Base-by-base conservation (phyloP, 2,113 vertebrate genomes). In the Dipodomys spectabilis region DNA sequence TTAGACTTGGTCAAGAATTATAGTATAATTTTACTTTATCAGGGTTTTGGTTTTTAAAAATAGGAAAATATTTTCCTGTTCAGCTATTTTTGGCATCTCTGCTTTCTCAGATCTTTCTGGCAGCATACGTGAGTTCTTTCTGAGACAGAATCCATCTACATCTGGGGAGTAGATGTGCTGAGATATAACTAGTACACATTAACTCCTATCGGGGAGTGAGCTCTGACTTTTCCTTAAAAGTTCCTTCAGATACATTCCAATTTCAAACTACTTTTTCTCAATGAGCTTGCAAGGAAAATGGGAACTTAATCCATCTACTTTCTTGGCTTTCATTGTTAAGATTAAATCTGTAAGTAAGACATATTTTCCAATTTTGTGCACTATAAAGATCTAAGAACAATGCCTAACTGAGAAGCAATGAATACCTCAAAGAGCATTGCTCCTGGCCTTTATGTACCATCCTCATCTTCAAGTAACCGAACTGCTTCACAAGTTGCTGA, bases 31-130 rank as follows among this genome's bases (percentile, higher is more conserved):
- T 78, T 49, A 81, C 20, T 39, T 67, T 84, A 93, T 62, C 44
- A 20, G 86, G 69, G 57, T 72, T 86, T 35, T 28, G 84, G 65
- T 68, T 74, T 71, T 90, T 49, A 49, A 80, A 80, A 88, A 94
- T 32, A 91, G 78, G 44, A 83, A 13, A 90, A 53, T 74, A 89
- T 86, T 86, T 94, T 53, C 68, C 83, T 86, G 62, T 53, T 82
- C 32, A 64, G 23, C 75, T 86, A 75, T 79, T 93, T 95, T 68
- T 90, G 25, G 25, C 49, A 92, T 60, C 62, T 79, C 80, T 60
- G 62, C 27, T 94, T 71, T 92, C 72, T 83, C 35, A 65, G 53
- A 71, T 25, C 27, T 81, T 45, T 69, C n/a, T 80, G 62, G 75
- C 18, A 81, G 44, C 53, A 74, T 73, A 80, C 60, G 65, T 9